phyloP scores from a whole-genome alignment of 2,113 vertebrate genomes.

The Hippocampus abdominalis region DNA sequence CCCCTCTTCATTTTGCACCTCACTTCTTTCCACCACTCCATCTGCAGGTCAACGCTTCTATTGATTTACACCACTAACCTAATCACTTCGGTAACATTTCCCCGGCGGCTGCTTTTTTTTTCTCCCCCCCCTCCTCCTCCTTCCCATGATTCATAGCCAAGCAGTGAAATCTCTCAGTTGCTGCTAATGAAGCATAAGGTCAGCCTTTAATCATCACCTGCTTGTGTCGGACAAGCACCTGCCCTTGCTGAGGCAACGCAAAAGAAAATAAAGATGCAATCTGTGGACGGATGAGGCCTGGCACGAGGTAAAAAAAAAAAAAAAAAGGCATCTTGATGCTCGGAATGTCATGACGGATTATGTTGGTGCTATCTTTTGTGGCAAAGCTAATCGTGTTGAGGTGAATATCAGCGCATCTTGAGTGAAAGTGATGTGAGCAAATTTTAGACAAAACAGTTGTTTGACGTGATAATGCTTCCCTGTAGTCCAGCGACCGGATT shows the following conservation, averaged over 20 bases:
- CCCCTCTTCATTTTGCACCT: slow-evolving; percentile 51
- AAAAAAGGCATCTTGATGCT: background rate
- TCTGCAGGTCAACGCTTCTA: slow-evolving; percentile 58
- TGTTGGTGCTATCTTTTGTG: background rate
- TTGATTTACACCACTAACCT: slow-evolving; percentile 71
- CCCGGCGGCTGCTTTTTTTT: slow-evolving; percentile 50
- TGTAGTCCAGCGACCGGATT: too few species aligned
- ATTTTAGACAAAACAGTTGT: too few species aligned
- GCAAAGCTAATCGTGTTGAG: background rate
- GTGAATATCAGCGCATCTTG: too few species aligned
- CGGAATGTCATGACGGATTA: background rate
- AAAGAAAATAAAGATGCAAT: background rate
- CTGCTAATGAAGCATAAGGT: slow-evolving; percentile 73
- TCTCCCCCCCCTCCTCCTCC: background rate
- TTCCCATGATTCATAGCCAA: slow-evolving; percentile 65
- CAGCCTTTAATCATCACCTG: slow-evolving; percentile 71
- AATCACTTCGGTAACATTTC: slow-evolving; percentile 70
- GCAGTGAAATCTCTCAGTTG: slow-evolving; percentile 56
- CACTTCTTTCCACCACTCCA: slow-evolving; percentile 46
- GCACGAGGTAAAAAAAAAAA: background rate
- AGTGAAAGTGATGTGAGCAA: too few species aligned
- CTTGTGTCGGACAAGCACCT: slow-evolving; percentile 44
- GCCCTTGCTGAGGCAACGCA: slow-evolving; percentile 27
- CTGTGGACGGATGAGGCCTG: background rate
- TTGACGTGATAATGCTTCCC: too few species aligned